A percentile compares a stretch with the other conserved stretches of the same genome.
Conservation (phyloP, 1,140 invertebrate genomes). For the Pseudachorutes palmiensis region DNA sequence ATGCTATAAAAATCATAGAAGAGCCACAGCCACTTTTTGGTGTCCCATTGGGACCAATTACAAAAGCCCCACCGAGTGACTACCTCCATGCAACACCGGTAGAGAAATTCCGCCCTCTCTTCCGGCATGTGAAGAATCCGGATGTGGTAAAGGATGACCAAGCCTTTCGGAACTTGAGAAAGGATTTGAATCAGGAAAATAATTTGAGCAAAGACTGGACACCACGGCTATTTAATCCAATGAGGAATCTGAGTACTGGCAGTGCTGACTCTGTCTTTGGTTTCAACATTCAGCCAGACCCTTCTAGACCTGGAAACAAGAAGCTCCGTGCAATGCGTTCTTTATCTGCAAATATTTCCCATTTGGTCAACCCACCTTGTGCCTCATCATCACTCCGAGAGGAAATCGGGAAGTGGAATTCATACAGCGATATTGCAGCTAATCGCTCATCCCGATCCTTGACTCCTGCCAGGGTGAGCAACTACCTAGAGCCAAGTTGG, state of each 20-base stretch:
- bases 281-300: conserved; percentile 18
- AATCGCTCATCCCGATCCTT: conserved; percentile 1
- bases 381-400: conserved; percentile 24
- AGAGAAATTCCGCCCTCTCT: conserved; percentile 51
- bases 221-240: conserved; percentile 31
- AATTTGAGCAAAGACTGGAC: conserved; percentile 43
- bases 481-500: conserved; percentile 34
- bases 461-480: conserved; percentile 7
- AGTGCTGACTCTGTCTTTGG: conserved; percentile 20
- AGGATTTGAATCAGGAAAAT: conserved; percentile 50
- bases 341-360: conserved; percentile 68
- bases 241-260: conserved; percentile 7
- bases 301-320: conserved; percentile 43
- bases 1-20: conserved; percentile 52
- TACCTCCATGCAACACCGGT: conserved; percentile 68
- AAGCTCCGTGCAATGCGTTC: conserved; percentile 63
- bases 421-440: conserved; percentile 39
- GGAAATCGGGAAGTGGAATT: conserved; percentile 42
- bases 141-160: conserved; percentile 78
- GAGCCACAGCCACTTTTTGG: conserved; percentile 76
- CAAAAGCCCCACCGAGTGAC: conserved; percentile 64
- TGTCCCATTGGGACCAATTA: conserved; percentile 71
- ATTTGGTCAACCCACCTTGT: conserved; percentile 47
- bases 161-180: conserved; percentile 70
- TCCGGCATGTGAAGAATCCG: conserved; percentile 59